A percentile compares a stretch with the other conserved stretches of the same genome.
phyloP scores from a whole-genome alignment of 2,888 invertebrate species.

The Iphiclides podalirius region DNA sequence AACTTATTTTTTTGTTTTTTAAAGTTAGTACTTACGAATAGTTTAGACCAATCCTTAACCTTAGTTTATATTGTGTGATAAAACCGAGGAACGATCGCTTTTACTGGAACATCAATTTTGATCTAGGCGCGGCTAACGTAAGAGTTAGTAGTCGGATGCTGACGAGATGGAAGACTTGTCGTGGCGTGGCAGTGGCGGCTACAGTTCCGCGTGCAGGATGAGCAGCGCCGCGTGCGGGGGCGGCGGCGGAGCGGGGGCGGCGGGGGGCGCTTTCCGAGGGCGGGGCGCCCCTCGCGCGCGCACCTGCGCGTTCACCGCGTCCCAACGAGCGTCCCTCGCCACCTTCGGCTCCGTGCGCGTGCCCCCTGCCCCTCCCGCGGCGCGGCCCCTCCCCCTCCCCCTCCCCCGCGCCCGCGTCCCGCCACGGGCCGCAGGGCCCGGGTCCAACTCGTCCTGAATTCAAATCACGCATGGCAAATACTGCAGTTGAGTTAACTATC shows the following conservation, averaged over 20 bases:
- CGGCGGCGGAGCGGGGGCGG: constrained; percentile 38
- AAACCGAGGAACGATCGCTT: too few relatives aligned
- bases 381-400: constrained; percentile 4
- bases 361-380: constrained; percentile 9
- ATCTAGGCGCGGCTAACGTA: too few relatives aligned
- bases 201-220: constrained; percentile 57
- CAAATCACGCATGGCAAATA: too few relatives aligned
- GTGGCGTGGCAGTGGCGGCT: constrained; percentile 24
- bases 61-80: too few relatives aligned
- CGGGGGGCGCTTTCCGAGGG: constrained; percentile 26
- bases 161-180: neutral
- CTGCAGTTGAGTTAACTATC: too few relatives aligned
- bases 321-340: constrained; percentile 52
- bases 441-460: constrained; percentile 22
- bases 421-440: constrained; percentile 23
- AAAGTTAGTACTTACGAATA: too few relatives aligned
- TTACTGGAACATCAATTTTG: too few relatives aligned
- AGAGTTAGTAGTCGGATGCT: too few relatives aligned
- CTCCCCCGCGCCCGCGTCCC: constrained; percentile 22
- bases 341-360: constrained; percentile 26
- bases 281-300: constrained; percentile 36
- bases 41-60: too few relatives aligned
- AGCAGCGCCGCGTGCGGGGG: constrained; percentile 46
- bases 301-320: constrained; percentile 63
- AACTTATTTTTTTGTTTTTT: too few relatives aligned